phyloP scores from a whole-genome alignment of 2,888 invertebrate species.

The Scaptomyza flava region DNA sequence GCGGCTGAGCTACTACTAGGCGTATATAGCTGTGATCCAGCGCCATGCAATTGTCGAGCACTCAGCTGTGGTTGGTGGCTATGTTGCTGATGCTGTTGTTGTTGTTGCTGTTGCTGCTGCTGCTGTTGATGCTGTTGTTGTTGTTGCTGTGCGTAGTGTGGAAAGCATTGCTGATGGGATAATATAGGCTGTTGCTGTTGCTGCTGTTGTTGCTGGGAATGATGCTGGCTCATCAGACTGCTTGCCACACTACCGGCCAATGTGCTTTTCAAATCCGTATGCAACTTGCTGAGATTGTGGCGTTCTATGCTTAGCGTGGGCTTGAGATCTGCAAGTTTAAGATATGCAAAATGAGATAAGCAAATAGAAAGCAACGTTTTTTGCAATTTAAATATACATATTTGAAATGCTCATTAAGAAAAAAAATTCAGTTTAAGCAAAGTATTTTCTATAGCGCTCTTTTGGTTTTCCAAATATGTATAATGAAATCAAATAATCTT shows the following conservation, averaged over 20 bases:
- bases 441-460: no score
- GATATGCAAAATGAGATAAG: no score
- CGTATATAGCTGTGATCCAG: slow-evolving; percentile 76
- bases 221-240: slow-evolving; percentile 65
- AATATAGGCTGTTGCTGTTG: slow-evolving; percentile 58
- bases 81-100: slow-evolving; percentile 39
- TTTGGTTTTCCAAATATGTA: no score
- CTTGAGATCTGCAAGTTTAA: slow-evolving; percentile 77
- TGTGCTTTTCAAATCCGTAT: slow-evolving; percentile 73
- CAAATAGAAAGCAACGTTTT: no score
- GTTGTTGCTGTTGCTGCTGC: slow-evolving; percentile 60
- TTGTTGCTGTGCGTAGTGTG: slow-evolving; percentile 57
- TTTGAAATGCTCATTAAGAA: no score
- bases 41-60: slow-evolving; percentile 57
- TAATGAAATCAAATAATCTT: no score
- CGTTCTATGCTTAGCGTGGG: slow-evolving; percentile 82
- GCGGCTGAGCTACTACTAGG: slow-evolving; percentile 66
- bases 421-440: no score
- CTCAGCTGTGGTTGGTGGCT: slow-evolving; percentile 61
- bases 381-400: no score
- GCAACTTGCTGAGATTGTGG: slow-evolving; percentile 74
- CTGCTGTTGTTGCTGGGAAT: slow-evolving; percentile 56
- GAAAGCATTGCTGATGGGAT: slow-evolving; percentile 64
- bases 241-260: slow-evolving; percentile 53
- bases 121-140: slow-evolving; percentile 53